phyloP scores from a whole-genome alignment of 2,113 vertebrate species.

The Rhizomys pruinosus region DNA sequence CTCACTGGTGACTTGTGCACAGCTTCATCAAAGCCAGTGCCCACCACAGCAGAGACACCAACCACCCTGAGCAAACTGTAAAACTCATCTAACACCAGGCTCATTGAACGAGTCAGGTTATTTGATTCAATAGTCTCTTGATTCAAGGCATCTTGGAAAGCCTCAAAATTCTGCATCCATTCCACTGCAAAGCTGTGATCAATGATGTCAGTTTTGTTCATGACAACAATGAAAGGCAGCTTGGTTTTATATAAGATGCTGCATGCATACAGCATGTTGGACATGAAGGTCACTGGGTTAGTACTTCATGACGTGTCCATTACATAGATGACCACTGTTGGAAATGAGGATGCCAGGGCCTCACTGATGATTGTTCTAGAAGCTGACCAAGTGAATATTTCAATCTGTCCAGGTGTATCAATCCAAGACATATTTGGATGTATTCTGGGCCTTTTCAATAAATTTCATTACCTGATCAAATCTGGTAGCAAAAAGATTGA shows the following conservation, averaged over 20 bases:
- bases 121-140: conserved; percentile 96
- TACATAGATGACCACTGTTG: conserved; percentile 94
- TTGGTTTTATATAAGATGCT: conserved; percentile 99
- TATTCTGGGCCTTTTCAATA: conserved; percentile 94
- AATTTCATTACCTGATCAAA: conserved; percentile 99
- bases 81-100: conserved; percentile 97
- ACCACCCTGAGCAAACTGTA: conserved; percentile 95
- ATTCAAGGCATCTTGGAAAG: conserved; percentile 96
- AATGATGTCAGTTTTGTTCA: conserved; percentile 97
- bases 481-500: conserved; percentile 97
- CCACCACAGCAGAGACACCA: conserved; percentile 94
- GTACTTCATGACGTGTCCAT: conserved; percentile 98
- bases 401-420: conserved; percentile 97
- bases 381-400: conserved; percentile 98
- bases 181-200: conserved; percentile 98
- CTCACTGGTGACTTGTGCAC: conserved; percentile 91
- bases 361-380: conserved; percentile 98
- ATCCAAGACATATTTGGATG: conserved; percentile 95
- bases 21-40: conserved; percentile 94
- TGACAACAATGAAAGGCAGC: conserved; percentile 95
- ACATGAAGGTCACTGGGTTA: conserved; percentile 97
- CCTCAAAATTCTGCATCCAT: conserved; percentile 99
- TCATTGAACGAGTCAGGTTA: conserved; percentile 98
- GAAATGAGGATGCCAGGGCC: conserved; percentile 95
- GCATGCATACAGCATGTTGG: conserved; percentile 99